Evolutionary conservation across 2,797 vertebrate species (phyloP).

Genomic region (Propithecus perrieri): DNA sequence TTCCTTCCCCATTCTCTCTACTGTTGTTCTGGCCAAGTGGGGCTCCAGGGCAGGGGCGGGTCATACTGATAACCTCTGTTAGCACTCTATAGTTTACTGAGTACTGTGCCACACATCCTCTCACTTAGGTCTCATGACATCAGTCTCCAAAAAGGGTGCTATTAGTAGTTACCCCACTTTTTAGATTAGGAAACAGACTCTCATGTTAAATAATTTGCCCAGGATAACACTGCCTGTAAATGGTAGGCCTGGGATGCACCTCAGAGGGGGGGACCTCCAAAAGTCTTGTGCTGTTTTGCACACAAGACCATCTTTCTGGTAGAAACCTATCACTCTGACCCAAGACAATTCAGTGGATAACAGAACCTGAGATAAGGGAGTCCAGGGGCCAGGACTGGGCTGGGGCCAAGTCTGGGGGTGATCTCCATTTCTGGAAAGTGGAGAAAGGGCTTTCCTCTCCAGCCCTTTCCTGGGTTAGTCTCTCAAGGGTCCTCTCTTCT

Average conservation of each 20-base stretch:
- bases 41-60: neutral
- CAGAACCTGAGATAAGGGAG: neutral
- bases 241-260: neutral
- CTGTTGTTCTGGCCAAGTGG: neutral
- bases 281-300: neutral
- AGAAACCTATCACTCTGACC: neutral
- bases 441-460: neutral
- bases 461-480: neutral
- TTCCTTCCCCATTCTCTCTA: neutral
- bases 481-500: neutral
- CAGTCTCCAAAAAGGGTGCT: neutral
- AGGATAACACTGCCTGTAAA: neutral
- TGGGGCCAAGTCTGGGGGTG: neutral
- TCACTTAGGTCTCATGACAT: neutral
- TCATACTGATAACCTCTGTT: constrained; percentile 2
- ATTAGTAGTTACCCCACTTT: neutral
- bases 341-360: neutral
- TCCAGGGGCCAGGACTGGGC: no score
- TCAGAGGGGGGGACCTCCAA: neutral
- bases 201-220: constrained; percentile 17
- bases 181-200: constrained; percentile 27
- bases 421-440: neutral
- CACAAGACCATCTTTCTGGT: neutral
- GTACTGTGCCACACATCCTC: neutral
- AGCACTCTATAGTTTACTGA: neutral